A percentile compares a stretch with the other conserved stretches of the same genome.
These are phyloP conservation scores for Hemiscyllium ocellatum DNA, from an alignment of 2,113 vertebrate genomes.

Conservation along the genomic window DNA sequence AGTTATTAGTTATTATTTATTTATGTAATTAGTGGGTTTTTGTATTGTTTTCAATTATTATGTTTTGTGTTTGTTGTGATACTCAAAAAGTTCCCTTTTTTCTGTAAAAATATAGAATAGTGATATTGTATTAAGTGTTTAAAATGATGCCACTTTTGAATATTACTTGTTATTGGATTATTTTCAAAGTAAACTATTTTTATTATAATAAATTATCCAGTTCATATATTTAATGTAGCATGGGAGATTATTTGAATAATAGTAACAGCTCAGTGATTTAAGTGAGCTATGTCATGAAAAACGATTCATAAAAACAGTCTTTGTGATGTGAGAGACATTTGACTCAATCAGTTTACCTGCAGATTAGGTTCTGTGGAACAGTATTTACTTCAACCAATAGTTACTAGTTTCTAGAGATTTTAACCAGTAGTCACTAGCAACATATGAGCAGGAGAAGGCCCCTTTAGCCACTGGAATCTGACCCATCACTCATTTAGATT, in stretches of 20 bases:
- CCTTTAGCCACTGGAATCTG: background rate
- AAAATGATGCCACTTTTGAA: background rate
- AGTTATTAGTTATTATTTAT: too few species aligned
- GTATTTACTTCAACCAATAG: background rate
- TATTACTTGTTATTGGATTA: background rate
- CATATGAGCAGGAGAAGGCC: background rate
- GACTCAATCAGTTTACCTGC: background rate
- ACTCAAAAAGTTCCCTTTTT: too few species aligned
- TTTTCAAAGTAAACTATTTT: background rate
- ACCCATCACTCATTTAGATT: background rate
- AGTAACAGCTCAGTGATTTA: background rate
- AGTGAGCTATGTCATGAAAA: background rate
- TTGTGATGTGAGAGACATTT: background rate
- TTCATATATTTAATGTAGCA: background rate
- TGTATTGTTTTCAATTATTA: too few species aligned
- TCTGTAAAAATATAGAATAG: too few species aligned
- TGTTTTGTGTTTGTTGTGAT: too few species aligned
- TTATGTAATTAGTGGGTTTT: too few species aligned
- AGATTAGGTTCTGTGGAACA: background rate
- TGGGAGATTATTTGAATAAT: background rate
- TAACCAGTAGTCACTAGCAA: background rate
- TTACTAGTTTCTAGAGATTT: background rate
- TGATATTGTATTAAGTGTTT: background rate
- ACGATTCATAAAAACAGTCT: background rate
- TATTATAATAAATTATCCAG: background rate